Percentiles rank a stretch among this genome's conserved stretches.
Conservation (phyloP, 2,888 invertebrate species). For the Nemapogon koenigi region DNA sequence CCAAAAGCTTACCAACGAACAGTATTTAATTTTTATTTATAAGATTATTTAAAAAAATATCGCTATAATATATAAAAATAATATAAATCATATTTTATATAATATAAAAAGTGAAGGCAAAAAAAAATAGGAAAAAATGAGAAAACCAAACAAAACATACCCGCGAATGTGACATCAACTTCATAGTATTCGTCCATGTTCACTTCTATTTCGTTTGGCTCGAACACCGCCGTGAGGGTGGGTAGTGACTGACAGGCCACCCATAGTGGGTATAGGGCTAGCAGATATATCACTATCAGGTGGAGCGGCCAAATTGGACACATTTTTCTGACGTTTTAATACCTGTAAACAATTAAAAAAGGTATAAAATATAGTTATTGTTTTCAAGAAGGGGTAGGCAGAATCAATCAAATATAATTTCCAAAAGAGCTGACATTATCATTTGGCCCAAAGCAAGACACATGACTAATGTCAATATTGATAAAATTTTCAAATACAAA, state of each 20-base stretch:
- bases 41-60: no score
- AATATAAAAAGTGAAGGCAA: no score
- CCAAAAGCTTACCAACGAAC: no score
- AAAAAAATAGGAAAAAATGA: background rate
- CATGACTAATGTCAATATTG: no score
- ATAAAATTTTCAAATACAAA: no score
- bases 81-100: no score
- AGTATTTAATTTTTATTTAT: no score
- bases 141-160: conserved; percentile 22
- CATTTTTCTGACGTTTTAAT: conserved; percentile 33
- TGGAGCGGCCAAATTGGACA: conserved; percentile 69
- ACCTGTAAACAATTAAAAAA: background rate
- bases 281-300: conserved; percentile 58
- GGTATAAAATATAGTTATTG: background rate
- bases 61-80: no score
- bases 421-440: conserved; percentile 1
- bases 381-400: background rate
- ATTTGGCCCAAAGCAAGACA: background rate
- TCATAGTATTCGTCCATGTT: conserved; percentile 50
- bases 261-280: conserved; percentile 60
- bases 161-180: conserved; percentile 41
- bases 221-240: conserved; percentile 36
- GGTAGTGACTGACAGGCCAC: conserved; percentile 52
- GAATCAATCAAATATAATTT: background rate
- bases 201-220: conserved; percentile 31